Conservation (phyloP, 2,113 vertebrate species). For the Pseudorasbora parva region DNA sequence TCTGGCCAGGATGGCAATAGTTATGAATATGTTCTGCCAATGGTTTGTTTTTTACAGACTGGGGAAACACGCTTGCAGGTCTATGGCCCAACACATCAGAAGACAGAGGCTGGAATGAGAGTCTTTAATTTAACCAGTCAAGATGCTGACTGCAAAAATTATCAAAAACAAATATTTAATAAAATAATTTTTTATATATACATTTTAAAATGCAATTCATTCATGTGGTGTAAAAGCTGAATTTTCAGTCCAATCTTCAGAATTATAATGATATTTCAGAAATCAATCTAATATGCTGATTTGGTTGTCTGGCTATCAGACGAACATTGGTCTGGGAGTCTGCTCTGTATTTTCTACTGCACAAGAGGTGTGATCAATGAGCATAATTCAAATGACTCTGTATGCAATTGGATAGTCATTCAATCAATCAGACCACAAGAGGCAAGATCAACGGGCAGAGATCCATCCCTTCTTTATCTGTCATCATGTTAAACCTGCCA, state of each 20-base stretch:
- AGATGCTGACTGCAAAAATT: not conserved
- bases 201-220: not conserved
- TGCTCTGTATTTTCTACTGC: too few relatives aligned
- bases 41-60: not conserved
- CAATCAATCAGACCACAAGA: too few relatives aligned
- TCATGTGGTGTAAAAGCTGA: not conserved
- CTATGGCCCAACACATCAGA: not conserved
- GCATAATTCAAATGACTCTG: too few relatives aligned
- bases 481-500: too few relatives aligned
- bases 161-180: not conserved
- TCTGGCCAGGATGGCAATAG: conserved; percentile 33
- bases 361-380: too few relatives aligned
- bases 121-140: not conserved
- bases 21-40: conserved; percentile 18
- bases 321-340: too few relatives aligned
- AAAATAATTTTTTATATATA: not conserved
- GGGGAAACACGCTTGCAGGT: not conserved
- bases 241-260: not conserved
- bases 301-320: too few relatives aligned
- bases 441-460: too few relatives aligned
- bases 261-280: not conserved
- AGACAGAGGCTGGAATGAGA: not conserved
- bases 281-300: not conserved
- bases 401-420: too few relatives aligned
- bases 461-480: too few relatives aligned